Evolutionary conservation across 2,113 vertebrate genomes (phyloP).

Genomic region (Ochotona princeps): DNA sequence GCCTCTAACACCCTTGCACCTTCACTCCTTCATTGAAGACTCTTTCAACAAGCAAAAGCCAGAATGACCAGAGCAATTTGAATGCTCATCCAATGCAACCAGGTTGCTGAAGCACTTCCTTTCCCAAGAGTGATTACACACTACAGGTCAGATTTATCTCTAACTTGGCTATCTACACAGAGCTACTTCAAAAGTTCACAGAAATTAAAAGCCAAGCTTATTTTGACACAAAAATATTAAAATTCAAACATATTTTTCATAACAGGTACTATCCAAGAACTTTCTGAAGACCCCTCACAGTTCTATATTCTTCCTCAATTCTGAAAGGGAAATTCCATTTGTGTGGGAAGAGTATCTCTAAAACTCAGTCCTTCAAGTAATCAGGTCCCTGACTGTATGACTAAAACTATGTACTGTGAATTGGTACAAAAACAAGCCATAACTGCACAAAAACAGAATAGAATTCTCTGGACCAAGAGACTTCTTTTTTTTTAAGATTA

Average conservation of each 20-base stretch:
- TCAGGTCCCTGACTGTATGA: constrained; percentile 17
- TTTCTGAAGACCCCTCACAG: background rate
- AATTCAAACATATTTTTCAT: too few species aligned
- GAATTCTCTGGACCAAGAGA: constrained; percentile 53
- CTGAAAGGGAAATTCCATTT: constrained; percentile 34
- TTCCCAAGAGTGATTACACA: background rate
- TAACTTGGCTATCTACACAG: background rate
- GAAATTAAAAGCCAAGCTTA: too few species aligned
- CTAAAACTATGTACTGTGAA: constrained; percentile 35
- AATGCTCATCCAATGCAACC: background rate
- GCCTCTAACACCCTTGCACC: constrained; percentile 16
- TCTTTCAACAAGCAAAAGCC: constrained; percentile 48
- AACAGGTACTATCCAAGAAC: too few species aligned
- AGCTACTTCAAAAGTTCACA: too few species aligned
- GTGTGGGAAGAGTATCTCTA: constrained; percentile 8
- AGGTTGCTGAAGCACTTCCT: background rate
- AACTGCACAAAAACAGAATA: constrained; percentile 42
- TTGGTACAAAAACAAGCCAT: background rate
- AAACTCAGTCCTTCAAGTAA: constrained; percentile 57
- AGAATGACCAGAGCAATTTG: background rate
- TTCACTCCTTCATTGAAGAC: constrained; percentile 10
- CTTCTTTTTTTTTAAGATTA: too few species aligned
- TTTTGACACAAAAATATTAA: too few species aligned
- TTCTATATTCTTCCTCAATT: constrained; percentile 34
- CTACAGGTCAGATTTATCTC: background rate